These are phyloP conservation scores for Caretta caretta DNA, from an alignment of 2,113 vertebrate species.

Conservation along the genomic window DNA sequence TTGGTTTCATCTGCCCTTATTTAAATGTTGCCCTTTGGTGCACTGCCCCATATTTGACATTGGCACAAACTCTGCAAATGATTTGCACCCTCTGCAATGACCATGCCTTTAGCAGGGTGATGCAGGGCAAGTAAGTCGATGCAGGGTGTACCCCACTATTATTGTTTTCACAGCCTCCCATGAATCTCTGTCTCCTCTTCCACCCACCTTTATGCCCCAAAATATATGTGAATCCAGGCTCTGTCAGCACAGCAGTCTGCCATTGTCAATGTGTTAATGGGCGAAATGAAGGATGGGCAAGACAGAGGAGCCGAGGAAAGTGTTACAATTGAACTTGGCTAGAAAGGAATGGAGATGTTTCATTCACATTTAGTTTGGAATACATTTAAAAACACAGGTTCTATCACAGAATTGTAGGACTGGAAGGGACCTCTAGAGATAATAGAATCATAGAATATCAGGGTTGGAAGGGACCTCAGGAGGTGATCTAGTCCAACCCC, in stretches of 20 bases:
- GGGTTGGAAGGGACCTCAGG: too few relatives aligned
- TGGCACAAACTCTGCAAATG: background rate
- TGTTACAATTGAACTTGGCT: background rate
- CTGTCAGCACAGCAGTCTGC: background rate
- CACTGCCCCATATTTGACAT: background rate
- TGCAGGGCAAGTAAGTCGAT: rapidly evolving
- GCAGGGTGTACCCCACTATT: rapidly evolving
- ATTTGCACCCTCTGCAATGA: background rate
- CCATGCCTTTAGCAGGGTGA: background rate
- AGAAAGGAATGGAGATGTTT: background rate
- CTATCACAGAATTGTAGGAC: too few relatives aligned
- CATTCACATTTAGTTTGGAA: background rate
- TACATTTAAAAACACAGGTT: background rate
- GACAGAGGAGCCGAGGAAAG: background rate
- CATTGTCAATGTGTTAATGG: rapidly evolving
- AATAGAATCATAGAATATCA: too few relatives aligned
- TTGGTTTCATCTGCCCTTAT: slow-evolving; percentile 12
- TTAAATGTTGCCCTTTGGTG: background rate
- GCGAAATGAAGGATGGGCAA: background rate
- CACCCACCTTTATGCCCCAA: rapidly evolving
- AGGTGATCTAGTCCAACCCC: too few relatives aligned
- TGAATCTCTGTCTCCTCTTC: background rate
- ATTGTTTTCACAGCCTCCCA: background rate
- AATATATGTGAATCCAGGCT: too few relatives aligned
- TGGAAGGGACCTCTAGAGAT: too few relatives aligned